Percentiles rank a stretch among this genome's conserved stretches.
These are phyloP conservation scores for Coelinius sp. DNA, from an alignment of 2,888 invertebrate species.

Conservation along the genomic window DNA sequence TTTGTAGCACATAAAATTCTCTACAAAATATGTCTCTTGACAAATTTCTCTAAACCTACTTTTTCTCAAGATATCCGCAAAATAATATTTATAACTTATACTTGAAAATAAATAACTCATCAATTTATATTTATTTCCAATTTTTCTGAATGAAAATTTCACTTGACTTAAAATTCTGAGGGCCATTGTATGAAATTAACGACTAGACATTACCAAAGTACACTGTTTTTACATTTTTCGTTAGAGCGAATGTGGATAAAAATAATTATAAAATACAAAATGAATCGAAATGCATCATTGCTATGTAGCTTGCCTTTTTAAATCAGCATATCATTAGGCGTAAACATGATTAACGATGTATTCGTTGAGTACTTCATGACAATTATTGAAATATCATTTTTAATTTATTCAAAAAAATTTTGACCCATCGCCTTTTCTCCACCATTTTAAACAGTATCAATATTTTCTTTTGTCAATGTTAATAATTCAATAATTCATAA, in stretches of 20 bases:
- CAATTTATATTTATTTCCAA: too few relatives aligned
- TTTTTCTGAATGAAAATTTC: neutral
- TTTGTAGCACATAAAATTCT: too few relatives aligned
- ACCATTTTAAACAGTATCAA: neutral
- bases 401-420: neutral
- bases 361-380: conserved; percentile 12
- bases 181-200: neutral
- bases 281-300: conserved; percentile 30
- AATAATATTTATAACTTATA: too few relatives aligned
- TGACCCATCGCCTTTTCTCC: neutral
- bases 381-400: conserved; percentile 8
- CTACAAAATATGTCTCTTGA: too few relatives aligned
- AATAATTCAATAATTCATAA: neutral
- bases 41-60: too few relatives aligned
- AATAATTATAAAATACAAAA: neutral
- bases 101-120: too few relatives aligned
- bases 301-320: conserved; percentile 47
- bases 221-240: conserved; percentile 18
- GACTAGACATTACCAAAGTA: conserved; percentile 31
- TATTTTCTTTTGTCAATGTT: neutral
- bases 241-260: conserved; percentile 1
- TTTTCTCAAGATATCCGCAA: too few relatives aligned
- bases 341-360: conserved; percentile 36
- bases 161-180: neutral
- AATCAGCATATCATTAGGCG: conserved; percentile 50